Evolutionary conservation across 1,140 invertebrate genomes (phyloP), one percentile per base, ranked within the genome.

Genomic region (Cotesia glomerata): DNA sequence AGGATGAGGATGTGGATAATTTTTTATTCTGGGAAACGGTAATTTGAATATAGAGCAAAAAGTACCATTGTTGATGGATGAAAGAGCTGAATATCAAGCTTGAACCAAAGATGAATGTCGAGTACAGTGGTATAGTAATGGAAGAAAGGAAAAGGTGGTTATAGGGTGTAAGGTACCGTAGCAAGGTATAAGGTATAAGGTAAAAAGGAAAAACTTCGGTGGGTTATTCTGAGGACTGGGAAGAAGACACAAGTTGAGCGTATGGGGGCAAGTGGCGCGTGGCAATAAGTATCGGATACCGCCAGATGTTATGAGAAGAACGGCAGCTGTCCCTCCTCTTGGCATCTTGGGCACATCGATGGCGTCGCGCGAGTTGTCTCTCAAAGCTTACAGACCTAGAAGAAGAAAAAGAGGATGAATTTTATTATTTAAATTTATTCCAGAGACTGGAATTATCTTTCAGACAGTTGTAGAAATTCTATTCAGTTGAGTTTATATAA

Each of bases 201-300:
- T 8, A 11, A 34, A 66, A 11, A 45, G n/a, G 45, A 36, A 62
- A 64, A 49, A 11, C 39, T 45, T 45, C 39, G 11, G 39, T 11
- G 39, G 5, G 39, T 45, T 45, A 11, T 45, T 45, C 39, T 45
- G 39, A 45, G 39, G 39, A 45, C 11, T 7, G 11, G 39, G 45
- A 36, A 71, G 32, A 72, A 39, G 26, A 32, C 9, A 64, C 8
- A 65, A 71, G 56, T 36, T 26, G 66, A 54, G 35, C 13, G 59
- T 62, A 36, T 35, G 32, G 54, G 68, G 49, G 75, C 39, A 75
- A 79, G 74, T 80, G 78, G 75, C 76, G 74, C 75, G 75, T 76
- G 75, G 75, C 74, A 74, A 54, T 67, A 74, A 69, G 59, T 69
- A 64, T 74, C 68, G 67, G 67, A 73, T 73, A 65, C 72, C 74